Evolutionary conservation across 2,113 vertebrate genomes (phyloP).

Genomic region (Prietella phreatophila): DNA sequence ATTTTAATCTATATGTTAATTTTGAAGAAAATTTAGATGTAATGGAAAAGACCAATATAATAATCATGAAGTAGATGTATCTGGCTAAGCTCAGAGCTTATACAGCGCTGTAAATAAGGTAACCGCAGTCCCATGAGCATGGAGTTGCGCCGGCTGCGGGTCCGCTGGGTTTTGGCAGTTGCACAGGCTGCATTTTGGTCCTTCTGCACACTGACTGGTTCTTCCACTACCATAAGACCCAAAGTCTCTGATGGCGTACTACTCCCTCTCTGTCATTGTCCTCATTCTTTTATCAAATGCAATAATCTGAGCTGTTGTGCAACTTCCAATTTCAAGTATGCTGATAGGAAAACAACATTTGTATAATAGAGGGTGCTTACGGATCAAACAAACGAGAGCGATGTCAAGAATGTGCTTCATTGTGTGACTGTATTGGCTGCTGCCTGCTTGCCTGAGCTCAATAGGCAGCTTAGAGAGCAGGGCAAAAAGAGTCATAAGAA

Average conservation of each 20-base stretch:
- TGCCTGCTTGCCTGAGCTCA: slow-evolving; percentile 69
- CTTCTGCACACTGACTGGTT: not conserved
- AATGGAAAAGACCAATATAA: slow-evolving; percentile 24
- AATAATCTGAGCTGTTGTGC: slow-evolving; percentile 55
- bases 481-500: slow-evolving; percentile 75
- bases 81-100: slow-evolving; percentile 5
- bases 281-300: slow-evolving; percentile 34
- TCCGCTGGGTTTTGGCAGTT: not conserved
- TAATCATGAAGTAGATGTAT: slow-evolving; percentile 8
- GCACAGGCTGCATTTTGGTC: slow-evolving; percentile 12
- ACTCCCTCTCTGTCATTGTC: slow-evolving; percentile 45
- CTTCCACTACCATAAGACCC: slow-evolving; percentile 49
- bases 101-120: slow-evolving; percentile 5
- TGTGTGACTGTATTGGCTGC: slow-evolving; percentile 58
- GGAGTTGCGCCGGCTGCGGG: not conserved
- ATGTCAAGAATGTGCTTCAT: slow-evolving; percentile 60
- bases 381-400: slow-evolving; percentile 54
- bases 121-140: not conserved
- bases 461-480: slow-evolving; percentile 71
- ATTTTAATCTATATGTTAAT: slow-evolving; percentile 32
- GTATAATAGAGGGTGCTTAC: slow-evolving; percentile 66
- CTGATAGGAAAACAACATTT: slow-evolving; percentile 69
- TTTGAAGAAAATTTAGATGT: not conserved
- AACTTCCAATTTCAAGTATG: slow-evolving; percentile 62
- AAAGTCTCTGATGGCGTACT: slow-evolving; percentile 49